phyloP scores from a whole-genome alignment of 2,113 vertebrate species.

The Kobus ellipsiprymnus region DNA sequence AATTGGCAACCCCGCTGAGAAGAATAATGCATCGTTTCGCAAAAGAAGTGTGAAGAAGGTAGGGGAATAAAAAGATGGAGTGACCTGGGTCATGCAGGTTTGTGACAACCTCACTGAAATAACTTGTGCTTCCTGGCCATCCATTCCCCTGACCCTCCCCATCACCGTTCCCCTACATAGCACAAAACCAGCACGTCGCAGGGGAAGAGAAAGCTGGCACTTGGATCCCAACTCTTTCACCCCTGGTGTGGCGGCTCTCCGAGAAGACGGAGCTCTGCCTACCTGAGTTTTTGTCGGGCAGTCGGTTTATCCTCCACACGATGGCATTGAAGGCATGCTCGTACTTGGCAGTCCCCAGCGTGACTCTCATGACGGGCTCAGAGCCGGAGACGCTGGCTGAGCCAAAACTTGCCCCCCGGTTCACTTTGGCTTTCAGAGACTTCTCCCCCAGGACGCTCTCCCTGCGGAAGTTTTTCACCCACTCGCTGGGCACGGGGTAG shows the following conservation, averaged over 20 bases:
- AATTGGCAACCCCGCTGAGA: neutral
- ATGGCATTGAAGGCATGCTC: slow-evolving; percentile 91
- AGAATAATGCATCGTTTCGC: neutral
- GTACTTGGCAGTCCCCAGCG: slow-evolving; percentile 91
- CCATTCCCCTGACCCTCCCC: neutral
- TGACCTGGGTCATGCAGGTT: neutral
- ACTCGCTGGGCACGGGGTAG: slow-evolving; percentile 87
- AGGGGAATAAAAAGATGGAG: neutral
- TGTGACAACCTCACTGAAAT: neutral
- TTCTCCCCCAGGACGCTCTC: slow-evolving; percentile 89
- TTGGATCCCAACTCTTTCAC: neutral
- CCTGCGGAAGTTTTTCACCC: slow-evolving; percentile 92
- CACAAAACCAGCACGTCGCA: neutral
- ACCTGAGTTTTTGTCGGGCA: slow-evolving; percentile 95
- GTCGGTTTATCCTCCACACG: slow-evolving; percentile 90
- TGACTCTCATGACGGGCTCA: slow-evolving; percentile 94
- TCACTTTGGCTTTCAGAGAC: slow-evolving; percentile 91
- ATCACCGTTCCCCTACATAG: neutral
- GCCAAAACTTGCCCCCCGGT: slow-evolving; percentile 90
- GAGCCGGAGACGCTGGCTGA: slow-evolving; percentile 84
- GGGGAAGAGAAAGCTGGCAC: neutral
- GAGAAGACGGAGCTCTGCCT: slow-evolving; percentile 47
- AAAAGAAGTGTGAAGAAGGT: neutral
- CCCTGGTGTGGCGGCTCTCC: fast-evolving
- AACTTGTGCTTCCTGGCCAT: neutral